phyloP scores from a whole-genome alignment of 2,113 vertebrate species.

The Haliaeetus leucogaster region DNA sequence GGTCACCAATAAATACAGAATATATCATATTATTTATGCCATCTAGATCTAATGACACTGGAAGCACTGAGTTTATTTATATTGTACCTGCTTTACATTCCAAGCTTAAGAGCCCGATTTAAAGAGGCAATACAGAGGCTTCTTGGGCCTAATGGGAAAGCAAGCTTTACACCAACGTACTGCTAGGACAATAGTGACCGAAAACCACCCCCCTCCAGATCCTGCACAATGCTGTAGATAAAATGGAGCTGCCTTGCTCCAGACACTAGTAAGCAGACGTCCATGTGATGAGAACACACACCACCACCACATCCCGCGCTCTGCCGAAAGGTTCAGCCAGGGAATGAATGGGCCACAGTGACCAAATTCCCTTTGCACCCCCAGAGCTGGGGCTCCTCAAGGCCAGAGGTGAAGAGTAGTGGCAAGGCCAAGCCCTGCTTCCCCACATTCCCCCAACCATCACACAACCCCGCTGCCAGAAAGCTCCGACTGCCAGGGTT shows the following conservation, averaged over 20 bases:
- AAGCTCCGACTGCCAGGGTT: neutral
- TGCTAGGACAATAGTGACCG: neutral
- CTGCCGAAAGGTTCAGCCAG: neutral
- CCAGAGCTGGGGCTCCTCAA: neutral
- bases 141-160: neutral
- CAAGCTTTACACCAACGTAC: neutral
- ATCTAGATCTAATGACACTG: neutral
- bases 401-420: neutral
- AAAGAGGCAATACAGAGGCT: neutral
- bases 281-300: neutral
- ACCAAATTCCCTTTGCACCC: neutral
- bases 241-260: neutral
- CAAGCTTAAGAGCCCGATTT: neutral
- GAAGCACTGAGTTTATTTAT: neutral
- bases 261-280: neutral
- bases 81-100: conserved; percentile 10
- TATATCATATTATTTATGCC: neutral
- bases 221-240: neutral
- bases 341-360: neutral
- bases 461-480: neutral
- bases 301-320: neutral
- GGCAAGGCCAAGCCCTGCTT: neutral
- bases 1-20: neutral
- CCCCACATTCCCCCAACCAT: neutral
- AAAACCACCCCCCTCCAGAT: neutral